Percentiles rank a stretch among this genome's conserved stretches.
Conservation (phyloP, 2,113 vertebrate genomes). For the Nothobranchius kuhntae region DNA sequence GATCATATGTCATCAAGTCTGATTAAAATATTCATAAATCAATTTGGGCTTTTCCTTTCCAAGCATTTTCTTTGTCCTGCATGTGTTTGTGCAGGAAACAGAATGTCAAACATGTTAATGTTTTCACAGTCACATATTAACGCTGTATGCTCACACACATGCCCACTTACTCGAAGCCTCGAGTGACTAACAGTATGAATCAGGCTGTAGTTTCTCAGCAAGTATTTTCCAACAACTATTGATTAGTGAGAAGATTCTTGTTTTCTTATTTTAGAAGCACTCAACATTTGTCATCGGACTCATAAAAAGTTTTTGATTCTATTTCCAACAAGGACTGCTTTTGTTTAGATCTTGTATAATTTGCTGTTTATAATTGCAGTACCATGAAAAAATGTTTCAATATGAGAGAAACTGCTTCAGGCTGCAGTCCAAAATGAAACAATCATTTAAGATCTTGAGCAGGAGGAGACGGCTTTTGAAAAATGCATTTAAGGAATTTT, state of each 20-base stretch:
- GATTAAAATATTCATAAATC: not conserved
- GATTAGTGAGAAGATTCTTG: conserved; percentile 28
- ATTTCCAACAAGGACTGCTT: not conserved
- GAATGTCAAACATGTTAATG: conserved; percentile 5
- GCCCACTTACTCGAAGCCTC: conserved; percentile 10
- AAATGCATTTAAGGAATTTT: conserved; percentile 14
- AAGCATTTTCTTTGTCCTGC: not conserved
- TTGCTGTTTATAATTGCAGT: not conserved
- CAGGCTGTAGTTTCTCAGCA: not conserved
- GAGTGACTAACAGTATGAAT: conserved; percentile 48
- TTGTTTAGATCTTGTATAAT: not conserved
- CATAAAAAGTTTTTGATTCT: not conserved
- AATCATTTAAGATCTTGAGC: not conserved
- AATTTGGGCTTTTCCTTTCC: not conserved
- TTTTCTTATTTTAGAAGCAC: conserved; percentile 33
- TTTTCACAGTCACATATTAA: conserved; percentile 8
- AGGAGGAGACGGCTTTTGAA: not conserved
- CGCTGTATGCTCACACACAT: conserved; percentile 22
- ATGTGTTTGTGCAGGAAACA: conserved; percentile 3
- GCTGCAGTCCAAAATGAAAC: not conserved
- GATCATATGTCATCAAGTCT: too few species aligned
- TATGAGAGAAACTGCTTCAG: too few species aligned
- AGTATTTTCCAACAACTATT: conserved; percentile 21
- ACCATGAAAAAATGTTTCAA: too few species aligned
- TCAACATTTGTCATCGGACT: conserved; percentile 6